Percentiles rank a stretch among this genome's conserved stretches.
Conservation (phyloP, 1,140 invertebrate genomes). For the Chymomyza costata region DNA sequence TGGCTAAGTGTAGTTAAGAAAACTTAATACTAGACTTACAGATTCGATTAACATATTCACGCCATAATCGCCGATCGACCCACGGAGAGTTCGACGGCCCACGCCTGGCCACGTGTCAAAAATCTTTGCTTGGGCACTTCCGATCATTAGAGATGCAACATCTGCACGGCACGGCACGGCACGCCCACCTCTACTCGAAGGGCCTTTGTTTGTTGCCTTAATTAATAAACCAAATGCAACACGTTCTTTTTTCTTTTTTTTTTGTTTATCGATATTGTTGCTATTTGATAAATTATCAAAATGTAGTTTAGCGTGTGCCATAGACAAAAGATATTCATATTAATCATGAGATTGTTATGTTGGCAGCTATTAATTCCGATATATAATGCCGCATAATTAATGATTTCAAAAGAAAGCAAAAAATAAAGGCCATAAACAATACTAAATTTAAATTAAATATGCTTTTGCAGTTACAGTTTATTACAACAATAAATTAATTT, state of each 20-base stretch:
- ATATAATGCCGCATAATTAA: slow-evolving; percentile 60
- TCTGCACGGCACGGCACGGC: slow-evolving; percentile 44
- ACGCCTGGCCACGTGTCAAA: slow-evolving; percentile 60
- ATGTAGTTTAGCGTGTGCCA: slow-evolving; percentile 62
- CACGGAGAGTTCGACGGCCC: slow-evolving; percentile 26
- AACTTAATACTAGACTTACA: no score
- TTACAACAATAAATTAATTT: no score
- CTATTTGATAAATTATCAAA: slow-evolving; percentile 61
- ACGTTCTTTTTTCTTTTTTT: slow-evolving; percentile 14
- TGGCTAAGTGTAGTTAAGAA: no score
- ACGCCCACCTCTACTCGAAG: no score
- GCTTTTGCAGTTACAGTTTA: no score
- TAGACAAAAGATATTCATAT: slow-evolving; percentile 62
- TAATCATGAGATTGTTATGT: slow-evolving; percentile 53
- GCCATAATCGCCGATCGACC: slow-evolving; percentile 50
- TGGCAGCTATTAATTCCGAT: slow-evolving; percentile 42
- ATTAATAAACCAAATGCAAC: slow-evolving; percentile 55
- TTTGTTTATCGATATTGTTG: slow-evolving; percentile 3
- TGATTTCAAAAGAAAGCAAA: no score
- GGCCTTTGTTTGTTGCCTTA: slow-evolving; percentile 30
- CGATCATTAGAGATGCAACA: slow-evolving; percentile 58
- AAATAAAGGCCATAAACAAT: no score
- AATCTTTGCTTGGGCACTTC: slow-evolving; percentile 18
- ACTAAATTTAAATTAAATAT: no score
- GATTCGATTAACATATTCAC: slow-evolving; percentile 71